A percentile compares a stretch with the other conserved stretches of the same genome.
phyloP scores from a whole-genome alignment of 2,113 vertebrate genomes.

The Carollia perspicillata region DNA sequence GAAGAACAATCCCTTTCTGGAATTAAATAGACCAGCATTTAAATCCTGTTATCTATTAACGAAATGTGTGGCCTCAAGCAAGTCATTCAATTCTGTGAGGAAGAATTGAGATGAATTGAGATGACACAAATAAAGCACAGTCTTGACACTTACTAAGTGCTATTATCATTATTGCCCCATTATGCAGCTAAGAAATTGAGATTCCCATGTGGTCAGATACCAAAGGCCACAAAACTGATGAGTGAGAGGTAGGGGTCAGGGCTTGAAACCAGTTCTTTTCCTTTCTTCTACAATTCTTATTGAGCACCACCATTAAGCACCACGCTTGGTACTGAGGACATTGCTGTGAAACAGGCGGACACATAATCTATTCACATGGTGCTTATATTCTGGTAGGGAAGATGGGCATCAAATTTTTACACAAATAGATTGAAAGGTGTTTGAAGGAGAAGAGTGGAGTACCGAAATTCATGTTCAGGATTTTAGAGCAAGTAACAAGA shows the following conservation, averaged over 20 bases:
- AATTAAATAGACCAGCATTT: neutral
- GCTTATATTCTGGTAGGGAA: neutral
- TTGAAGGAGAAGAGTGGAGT: neutral
- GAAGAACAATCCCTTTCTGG: neutral
- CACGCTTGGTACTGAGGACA: neutral
- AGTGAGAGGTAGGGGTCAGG: neutral
- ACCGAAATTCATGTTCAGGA: neutral
- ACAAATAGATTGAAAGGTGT: neutral
- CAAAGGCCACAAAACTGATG: constrained; percentile 19
- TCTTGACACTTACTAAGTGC: neutral
- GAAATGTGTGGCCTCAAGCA: neutral
- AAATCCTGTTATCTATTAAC: constrained; percentile 16
- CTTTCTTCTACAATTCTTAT: neutral
- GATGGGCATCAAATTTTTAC: neutral
- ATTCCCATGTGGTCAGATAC: constrained; percentile 14
- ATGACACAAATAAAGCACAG: neutral
- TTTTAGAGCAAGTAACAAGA: neutral
- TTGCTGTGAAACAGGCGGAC: neutral
- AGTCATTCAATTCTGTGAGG: neutral
- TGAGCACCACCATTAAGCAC: neutral
- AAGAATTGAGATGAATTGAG: neutral
- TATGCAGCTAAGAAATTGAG: constrained; percentile 21
- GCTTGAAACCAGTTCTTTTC: neutral
- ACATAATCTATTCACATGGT: neutral
- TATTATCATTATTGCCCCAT: neutral